Conservation (phyloP, 2,888 invertebrate species). For the Eupithecia vulgata region DNA sequence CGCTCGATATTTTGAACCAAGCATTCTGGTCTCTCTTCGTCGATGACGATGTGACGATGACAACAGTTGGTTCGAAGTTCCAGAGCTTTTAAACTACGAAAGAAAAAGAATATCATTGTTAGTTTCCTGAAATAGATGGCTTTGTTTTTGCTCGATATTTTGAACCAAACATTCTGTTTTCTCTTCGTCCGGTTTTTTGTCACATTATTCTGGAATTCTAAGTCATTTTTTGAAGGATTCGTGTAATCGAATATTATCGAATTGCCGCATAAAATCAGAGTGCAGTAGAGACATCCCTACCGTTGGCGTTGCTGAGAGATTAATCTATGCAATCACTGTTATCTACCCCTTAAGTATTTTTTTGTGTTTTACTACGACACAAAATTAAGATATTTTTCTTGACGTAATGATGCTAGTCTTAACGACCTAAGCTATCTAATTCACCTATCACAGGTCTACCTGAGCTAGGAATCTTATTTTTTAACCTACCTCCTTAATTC, state of each 20-base stretch:
- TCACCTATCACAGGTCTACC: neutral
- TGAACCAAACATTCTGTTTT: neutral
- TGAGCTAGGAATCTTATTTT: neutral
- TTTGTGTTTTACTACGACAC: neutral
- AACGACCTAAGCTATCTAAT: neutral
- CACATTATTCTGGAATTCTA: neutral
- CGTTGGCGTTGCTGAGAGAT: neutral
- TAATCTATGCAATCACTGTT: neutral
- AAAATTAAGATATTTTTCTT: neutral
- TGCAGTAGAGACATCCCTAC: neutral
- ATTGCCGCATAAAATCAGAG: neutral
- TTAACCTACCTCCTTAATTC: neutral
- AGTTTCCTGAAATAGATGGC: neutral
- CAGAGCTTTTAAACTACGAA: constrained; percentile 1
- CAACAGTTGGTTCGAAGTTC: constrained; percentile 12
- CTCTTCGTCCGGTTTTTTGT: neutral
- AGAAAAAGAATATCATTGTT: neutral
- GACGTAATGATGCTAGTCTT: neutral
- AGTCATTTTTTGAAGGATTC: neutral
- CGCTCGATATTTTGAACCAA: neutral
- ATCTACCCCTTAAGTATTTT: too few species aligned
- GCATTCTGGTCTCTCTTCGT: neutral
- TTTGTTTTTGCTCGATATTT: neutral
- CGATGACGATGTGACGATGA: constrained; percentile 9
- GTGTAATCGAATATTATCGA: neutral